Conservation (phyloP, 2,888 invertebrate genomes). For the Platycnemis pennipes region DNA sequence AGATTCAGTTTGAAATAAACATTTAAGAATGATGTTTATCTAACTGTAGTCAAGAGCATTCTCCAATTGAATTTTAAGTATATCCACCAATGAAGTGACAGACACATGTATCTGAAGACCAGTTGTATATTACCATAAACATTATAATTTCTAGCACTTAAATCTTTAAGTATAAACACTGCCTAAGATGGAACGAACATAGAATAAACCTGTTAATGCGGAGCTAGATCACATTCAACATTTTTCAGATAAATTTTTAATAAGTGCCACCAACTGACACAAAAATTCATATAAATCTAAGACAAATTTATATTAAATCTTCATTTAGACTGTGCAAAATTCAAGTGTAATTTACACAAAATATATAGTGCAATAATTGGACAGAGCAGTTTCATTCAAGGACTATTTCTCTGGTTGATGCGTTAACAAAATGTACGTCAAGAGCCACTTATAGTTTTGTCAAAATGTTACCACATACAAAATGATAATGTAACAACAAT, state of each 20-base stretch:
- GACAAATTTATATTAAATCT: constrained; percentile 68
- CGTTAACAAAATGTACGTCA: constrained; percentile 67
- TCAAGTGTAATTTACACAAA: constrained; percentile 67
- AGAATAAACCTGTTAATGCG: constrained; percentile 62
- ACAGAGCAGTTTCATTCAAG: constrained; percentile 67
- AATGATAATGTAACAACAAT: constrained; percentile 63
- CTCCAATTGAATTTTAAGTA: constrained; percentile 54
- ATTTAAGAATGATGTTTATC: constrained; percentile 50
- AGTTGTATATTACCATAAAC: constrained; percentile 44
- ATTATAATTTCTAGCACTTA: constrained; percentile 50
- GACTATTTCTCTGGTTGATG: constrained; percentile 64
- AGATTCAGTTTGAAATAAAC: constrained; percentile 62
- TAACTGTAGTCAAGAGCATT: constrained; percentile 37
- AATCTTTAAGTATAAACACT: constrained; percentile 56
- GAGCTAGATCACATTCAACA: constrained; percentile 67
- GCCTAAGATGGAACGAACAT: constrained; percentile 61
- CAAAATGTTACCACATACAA: constrained; percentile 66
- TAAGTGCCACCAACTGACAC: constrained; percentile 51
- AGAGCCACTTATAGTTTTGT: constrained; percentile 68
- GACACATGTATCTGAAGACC: constrained; percentile 48
- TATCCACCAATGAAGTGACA: constrained; percentile 60
- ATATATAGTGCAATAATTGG: constrained; percentile 67
- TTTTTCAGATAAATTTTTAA: constrained; percentile 64
- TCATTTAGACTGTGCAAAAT: constrained; percentile 67
- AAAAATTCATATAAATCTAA: constrained; percentile 66